A percentile compares a stretch with the other conserved stretches of the same genome.
phyloP scores from a whole-genome alignment of 2,797 vertebrate genomes.

The Anas georgica region DNA sequence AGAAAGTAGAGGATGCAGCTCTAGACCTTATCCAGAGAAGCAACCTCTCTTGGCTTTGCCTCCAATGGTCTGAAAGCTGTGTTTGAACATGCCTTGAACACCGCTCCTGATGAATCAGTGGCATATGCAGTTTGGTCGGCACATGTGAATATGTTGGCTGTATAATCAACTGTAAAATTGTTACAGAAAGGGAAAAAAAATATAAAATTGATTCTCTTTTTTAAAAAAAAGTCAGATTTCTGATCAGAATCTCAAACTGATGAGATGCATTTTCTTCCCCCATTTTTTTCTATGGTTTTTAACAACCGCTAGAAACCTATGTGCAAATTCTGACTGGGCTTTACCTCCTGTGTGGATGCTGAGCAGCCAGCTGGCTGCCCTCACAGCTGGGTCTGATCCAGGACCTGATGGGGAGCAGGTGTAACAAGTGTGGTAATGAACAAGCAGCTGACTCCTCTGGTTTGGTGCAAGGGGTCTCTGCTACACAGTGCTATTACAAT shows the following conservation, averaged over 20 bases:
- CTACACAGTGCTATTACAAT: neutral
- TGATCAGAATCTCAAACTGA: neutral
- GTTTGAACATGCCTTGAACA: neutral
- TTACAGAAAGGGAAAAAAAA: neutral
- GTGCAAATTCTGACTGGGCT: neutral
- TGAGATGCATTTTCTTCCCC: neutral
- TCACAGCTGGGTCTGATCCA: neutral
- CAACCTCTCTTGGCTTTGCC: neutral
- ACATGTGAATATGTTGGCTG: neutral
- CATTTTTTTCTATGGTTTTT: neutral
- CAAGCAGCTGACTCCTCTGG: constrained; percentile 15
- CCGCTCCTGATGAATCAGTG: neutral
- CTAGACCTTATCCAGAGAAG: neutral
- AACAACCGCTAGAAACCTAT: neutral
- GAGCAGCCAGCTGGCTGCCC: neutral
- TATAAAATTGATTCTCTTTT: neutral
- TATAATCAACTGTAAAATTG: neutral
- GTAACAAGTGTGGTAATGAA: neutral
- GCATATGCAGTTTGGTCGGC: neutral
- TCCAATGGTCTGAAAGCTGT: neutral
- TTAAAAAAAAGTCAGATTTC: neutral
- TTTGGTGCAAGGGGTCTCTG: neutral
- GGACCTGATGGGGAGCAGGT: neutral
- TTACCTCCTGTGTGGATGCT: neutral
- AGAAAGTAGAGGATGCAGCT: neutral